Percentiles rank a stretch among this genome's conserved stretches.
phyloP scores from a whole-genome alignment of 1,140 invertebrate species.

The Heterodera schachtii region DNA sequence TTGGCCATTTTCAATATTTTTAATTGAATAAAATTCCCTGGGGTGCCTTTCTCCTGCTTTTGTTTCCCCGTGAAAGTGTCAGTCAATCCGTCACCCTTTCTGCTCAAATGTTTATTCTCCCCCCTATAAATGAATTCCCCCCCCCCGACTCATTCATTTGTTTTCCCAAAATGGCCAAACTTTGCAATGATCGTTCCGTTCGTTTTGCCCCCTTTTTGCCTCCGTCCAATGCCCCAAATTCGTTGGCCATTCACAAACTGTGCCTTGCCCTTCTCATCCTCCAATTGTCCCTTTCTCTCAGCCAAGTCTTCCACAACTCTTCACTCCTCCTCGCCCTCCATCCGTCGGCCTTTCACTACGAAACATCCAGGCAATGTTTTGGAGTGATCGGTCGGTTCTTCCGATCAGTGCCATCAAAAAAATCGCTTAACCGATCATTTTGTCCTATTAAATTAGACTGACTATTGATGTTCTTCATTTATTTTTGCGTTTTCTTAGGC shows the following conservation, averaged over 20 bases:
- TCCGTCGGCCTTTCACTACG: background rate
- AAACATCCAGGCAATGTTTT: conserved; percentile 5
- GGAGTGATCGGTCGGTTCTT: background rate
- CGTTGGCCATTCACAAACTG: background rate
- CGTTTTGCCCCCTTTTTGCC: background rate
- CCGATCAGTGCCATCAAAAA: too few relatives aligned
- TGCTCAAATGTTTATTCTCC: too few relatives aligned
- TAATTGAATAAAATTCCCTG: too few relatives aligned
- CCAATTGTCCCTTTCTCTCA: background rate
- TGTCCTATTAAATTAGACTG: too few relatives aligned
- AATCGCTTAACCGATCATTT: too few relatives aligned
- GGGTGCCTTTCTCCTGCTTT: background rate
- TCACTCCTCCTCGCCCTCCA: background rate
- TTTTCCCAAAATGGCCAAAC: background rate
- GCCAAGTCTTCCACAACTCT: background rate
- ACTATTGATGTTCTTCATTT: background rate
- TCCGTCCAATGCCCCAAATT: too few relatives aligned
- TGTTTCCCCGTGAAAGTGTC: background rate
- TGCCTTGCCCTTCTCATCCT: background rate
- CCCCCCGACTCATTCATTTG: too few relatives aligned
- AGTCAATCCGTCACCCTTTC: too few relatives aligned
- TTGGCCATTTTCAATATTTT: too few relatives aligned
- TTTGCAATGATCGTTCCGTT: background rate
- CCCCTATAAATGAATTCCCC: too few relatives aligned
- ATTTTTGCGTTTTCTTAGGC: background rate